Base-by-base conservation (phyloP, 2,888 invertebrate species). In the Suillia variegata region DNA sequence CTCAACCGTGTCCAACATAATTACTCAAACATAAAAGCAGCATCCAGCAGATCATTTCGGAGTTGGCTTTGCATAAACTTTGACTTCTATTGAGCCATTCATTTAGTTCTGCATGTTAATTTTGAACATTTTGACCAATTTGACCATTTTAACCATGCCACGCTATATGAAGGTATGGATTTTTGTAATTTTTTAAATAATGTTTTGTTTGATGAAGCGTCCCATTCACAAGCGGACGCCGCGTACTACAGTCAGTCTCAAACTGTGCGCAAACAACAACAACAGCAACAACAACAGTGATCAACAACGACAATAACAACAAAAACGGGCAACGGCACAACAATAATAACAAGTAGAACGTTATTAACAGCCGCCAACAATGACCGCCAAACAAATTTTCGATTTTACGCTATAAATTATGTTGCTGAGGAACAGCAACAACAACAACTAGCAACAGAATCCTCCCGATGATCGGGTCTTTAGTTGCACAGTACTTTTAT, bases 331-430 rank as follows among this genome's bases (percentile, higher is more conserved):
- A n/a, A n/a, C n/a, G n/a, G 26, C 26, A 6, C 38, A 20, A 42
- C 22, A 18, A 26, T 18, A 34, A 18, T 8, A 53, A 26, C 47
- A 61, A 50, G 50, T 54, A 56, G 57, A 56, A 53, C 52, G 38
- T 53, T 48, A 56, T 56, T 57, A 58, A 54, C 48, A 50, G 26
- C 49, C 33, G 53, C 64, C 64, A 66, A 69, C 73, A 73, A 73
- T 71, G 70, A 70, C 67, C 73, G 70, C 69, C 67, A 64, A 70
- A 73, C 73, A 70, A 72, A 72, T 72, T 73, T 69, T 73, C 68
- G 68, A 72, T 75, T 73, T 70, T 73, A 70, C 68, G 71, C 73
- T 68, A 69, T 70, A 77, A 73, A 75, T 73, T 74, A 76, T 68
- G 66, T 66, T 17, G 45, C 45, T 45, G 45, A 13, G 26, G 6